Percentiles rank a stretch among this genome's conserved stretches.
Conservation (phyloP, 2,113 vertebrate species). For the Phalacrocorax aristotelis region DNA sequence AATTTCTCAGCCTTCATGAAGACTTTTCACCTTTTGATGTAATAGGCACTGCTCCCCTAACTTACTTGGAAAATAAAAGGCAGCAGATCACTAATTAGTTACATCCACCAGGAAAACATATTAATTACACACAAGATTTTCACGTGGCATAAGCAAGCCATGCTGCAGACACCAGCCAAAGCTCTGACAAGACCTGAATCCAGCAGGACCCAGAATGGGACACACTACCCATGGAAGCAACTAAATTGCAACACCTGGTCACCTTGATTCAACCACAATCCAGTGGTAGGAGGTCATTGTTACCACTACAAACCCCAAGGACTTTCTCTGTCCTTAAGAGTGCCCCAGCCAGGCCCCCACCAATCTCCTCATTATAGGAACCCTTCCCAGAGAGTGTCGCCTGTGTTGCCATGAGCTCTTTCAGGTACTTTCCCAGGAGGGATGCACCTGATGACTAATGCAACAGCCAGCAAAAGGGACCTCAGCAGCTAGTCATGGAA, state of each 20-base stretch:
- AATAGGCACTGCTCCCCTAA: not conserved
- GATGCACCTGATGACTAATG: not conserved
- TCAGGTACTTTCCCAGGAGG: not conserved
- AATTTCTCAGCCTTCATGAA: not conserved
- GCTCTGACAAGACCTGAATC: not conserved
- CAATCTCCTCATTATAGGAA: not conserved
- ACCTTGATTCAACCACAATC: rapidly evolving
- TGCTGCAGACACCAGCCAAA: not conserved
- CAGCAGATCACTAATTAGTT: not conserved
- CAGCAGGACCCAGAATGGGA: not conserved
- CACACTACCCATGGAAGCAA: not conserved
- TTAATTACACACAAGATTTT: not conserved
- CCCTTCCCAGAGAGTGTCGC: not conserved
- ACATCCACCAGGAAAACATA: not conserved
- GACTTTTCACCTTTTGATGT: not conserved
- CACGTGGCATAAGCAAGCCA: not conserved
- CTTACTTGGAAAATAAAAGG: not conserved
- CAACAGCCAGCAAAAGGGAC: not conserved
- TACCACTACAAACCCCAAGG: not conserved
- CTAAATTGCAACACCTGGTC: rapidly evolving
- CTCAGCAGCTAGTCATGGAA: not conserved
- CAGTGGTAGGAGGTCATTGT: not conserved
- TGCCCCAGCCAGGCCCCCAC: not conserved
- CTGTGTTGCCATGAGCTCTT: not conserved
- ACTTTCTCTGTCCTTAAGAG: not conserved